phyloP scores from a whole-genome alignment of 2,888 invertebrate genomes.

The Perizoma flavofasciatum region DNA sequence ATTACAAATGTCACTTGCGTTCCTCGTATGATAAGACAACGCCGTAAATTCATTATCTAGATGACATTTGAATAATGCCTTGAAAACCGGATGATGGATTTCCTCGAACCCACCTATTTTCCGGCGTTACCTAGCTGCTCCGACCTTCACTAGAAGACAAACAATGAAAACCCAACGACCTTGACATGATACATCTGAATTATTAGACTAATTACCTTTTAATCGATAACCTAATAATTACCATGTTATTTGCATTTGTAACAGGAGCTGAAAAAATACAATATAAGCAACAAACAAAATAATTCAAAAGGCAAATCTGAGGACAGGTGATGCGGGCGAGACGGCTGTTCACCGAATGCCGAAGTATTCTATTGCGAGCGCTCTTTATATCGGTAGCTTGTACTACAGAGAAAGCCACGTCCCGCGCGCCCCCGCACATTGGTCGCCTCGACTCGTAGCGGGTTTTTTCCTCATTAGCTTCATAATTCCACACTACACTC shows the following conservation, averaged over 20 bases:
- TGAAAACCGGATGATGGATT: slow-evolving; percentile 78
- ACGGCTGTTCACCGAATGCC: slow-evolving; percentile 83
- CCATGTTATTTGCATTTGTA: slow-evolving; percentile 68
- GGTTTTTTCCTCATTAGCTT: slow-evolving; percentile 83
- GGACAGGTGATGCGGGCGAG: slow-evolving; percentile 75
- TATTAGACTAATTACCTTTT: slow-evolving; percentile 69
- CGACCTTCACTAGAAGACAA: slow-evolving; percentile 80
- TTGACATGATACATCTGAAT: slow-evolving; percentile 76
- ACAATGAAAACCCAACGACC: slow-evolving; percentile 77
- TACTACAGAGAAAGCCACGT: slow-evolving; percentile 80
- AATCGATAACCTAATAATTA: slow-evolving; percentile 67
- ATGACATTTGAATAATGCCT: slow-evolving; percentile 68
- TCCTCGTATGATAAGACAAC: slow-evolving; percentile 53
- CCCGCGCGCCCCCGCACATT: slow-evolving; percentile 70
- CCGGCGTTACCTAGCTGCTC: slow-evolving; percentile 69
- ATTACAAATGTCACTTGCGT: slow-evolving; percentile 47
- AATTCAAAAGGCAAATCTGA: slow-evolving; percentile 61
- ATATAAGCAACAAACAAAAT: slow-evolving; percentile 64
- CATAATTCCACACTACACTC: slow-evolving; percentile 73
- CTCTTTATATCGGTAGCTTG: slow-evolving; percentile 78
- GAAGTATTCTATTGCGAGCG: slow-evolving; percentile 77
- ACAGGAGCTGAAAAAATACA: slow-evolving; percentile 59
- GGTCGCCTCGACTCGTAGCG: slow-evolving; percentile 67
- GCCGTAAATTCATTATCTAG: slow-evolving; percentile 52
- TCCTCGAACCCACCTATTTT: slow-evolving; percentile 74